These are phyloP conservation scores for Drosophila pullipes DNA, from an alignment of 2,888 invertebrate genomes.

Conservation along the genomic window DNA sequence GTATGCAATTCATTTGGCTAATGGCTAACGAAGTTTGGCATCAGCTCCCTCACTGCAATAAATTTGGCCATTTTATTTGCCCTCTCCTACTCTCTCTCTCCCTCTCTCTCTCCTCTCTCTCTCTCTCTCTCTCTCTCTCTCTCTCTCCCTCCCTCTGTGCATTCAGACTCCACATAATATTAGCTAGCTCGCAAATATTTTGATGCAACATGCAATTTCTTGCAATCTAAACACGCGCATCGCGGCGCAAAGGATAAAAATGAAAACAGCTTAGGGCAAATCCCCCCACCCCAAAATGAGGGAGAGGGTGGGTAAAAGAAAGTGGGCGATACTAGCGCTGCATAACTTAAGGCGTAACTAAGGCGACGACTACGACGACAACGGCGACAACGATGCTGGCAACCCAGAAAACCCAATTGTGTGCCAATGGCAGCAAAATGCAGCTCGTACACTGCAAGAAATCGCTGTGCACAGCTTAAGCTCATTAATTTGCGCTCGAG, in stretches of 20 bases:
- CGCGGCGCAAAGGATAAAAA: conserved; percentile 60
- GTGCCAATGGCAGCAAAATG: conserved; percentile 64
- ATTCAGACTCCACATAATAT: conserved; percentile 29
- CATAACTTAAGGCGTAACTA: conserved; percentile 73
- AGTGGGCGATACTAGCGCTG: conserved; percentile 55
- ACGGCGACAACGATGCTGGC: conserved; percentile 35
- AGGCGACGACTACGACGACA: conserved; percentile 52
- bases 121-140: background rate
- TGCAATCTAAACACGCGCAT: conserved; percentile 74
- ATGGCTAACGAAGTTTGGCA: conserved; percentile 52
- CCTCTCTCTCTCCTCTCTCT: background rate
- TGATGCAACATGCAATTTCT: conserved; percentile 79
- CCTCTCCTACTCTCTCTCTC: background rate
- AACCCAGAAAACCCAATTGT: conserved; percentile 70
- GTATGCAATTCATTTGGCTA: conserved; percentile 60
- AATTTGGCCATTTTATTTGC: conserved; percentile 26
- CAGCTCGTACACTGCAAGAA: conserved; percentile 53
- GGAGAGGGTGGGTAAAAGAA: background rate
- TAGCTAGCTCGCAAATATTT: conserved; percentile 69
- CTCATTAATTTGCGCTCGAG: conserved; percentile 5
- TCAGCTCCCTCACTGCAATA: conserved; percentile 24
- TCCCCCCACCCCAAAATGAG: background rate
- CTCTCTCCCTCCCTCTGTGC: background rate
- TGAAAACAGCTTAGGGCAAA: conserved; percentile 59
- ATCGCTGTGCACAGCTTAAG: conserved; percentile 11